Evolutionary conservation across 2,797 vertebrate genomes (phyloP), one percentile per base, ranked within the genome.

Genomic region (Cossypha niveicapilla): DNA sequence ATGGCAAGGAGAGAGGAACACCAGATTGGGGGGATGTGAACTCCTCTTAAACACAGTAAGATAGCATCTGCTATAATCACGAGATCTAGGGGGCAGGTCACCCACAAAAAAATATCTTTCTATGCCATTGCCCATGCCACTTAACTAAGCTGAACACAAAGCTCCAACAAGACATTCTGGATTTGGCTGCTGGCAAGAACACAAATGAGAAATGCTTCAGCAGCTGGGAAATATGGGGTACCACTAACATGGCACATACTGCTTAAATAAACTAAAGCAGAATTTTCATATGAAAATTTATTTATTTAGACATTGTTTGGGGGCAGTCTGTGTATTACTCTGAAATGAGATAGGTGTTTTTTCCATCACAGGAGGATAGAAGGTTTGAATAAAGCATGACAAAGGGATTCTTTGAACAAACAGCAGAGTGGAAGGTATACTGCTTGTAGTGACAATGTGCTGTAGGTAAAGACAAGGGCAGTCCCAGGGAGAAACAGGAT

Each of bases 151-250:
- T 37, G 65, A 95, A 77, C 61, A 62, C 30, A 42, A 71, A 95
- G 35, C 57, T 87, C 42, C 72, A 83, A 44, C 0, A 50, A 89
- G 74, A 88, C 74, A 82, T 87, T 76, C 80, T 85, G 84, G 35
- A 92, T 87, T 85, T 92, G 65, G 74, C 90, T 93, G 54, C 86
- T 93, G 90, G 86, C 86, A 92, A 92, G 92, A 88, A 44, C 74
- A 79, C 50, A 77, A 85, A 91, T 45, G 80, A 94, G 71, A 93
- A 93, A 89, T 85, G 81, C 61, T 85, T 86, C 88, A 85, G 83
- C 37, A 80, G 81, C 72, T 9, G 12, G 86, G 72, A 92, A 93
- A 91, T 48, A 85, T 0, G 32, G 65, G 65, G 45, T 76, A 89
- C 71, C 1, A 4, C 74, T 89, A 85, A 57, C 42, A 80, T 3